Conservation (phyloP, 2,113 vertebrate genomes). For the Trichechus manatus region DNA sequence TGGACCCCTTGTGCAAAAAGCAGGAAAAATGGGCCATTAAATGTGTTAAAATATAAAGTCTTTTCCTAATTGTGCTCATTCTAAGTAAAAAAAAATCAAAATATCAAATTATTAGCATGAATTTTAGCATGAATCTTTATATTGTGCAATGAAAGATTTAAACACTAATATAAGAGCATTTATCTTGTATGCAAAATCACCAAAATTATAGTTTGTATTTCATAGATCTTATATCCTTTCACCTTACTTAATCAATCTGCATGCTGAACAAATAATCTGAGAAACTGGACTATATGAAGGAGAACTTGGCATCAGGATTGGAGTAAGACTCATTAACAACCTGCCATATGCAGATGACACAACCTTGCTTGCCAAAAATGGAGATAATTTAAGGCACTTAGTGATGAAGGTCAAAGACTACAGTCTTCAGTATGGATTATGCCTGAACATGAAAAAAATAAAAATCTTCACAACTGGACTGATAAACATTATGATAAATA, state of each 20-base stretch:
- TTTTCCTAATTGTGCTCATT: not conserved
- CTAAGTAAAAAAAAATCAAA: not conserved
- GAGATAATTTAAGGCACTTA: not conserved
- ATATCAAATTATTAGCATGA: not conserved
- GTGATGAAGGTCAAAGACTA: not conserved
- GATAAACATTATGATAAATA: not conserved
- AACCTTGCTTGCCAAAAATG: not conserved
- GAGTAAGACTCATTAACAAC: not conserved
- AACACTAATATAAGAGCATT: not conserved
- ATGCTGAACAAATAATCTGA: too few species aligned
- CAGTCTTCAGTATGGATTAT: not conserved
- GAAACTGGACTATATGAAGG: too few species aligned
- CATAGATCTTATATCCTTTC: not conserved
- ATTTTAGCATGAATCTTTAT: not conserved
- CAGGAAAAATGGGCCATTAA: not conserved
- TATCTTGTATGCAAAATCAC: not conserved
- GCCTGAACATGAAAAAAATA: not conserved
- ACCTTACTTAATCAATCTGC: too few species aligned
- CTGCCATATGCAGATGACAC: not conserved
- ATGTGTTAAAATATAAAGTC: not conserved
- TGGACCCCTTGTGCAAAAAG: not conserved
- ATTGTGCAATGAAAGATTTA: not conserved
- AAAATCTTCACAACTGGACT: not conserved
- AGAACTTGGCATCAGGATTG: too few species aligned
- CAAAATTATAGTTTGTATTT: not conserved